Evolutionary conservation across 2,888 invertebrate genomes (phyloP).

Genomic region (Campoplex capitator): DNA sequence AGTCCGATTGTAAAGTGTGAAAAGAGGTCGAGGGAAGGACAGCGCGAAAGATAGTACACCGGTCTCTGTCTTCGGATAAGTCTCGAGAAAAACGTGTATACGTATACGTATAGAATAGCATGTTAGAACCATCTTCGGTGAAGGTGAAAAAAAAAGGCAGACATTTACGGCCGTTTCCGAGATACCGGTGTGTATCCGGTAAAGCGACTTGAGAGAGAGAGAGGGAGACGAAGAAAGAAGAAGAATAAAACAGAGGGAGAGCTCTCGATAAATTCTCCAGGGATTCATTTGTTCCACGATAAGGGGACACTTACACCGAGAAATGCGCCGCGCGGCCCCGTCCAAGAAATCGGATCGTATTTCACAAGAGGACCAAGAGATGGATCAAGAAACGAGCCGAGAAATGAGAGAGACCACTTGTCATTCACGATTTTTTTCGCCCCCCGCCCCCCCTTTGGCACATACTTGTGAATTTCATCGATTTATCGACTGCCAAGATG

Average conservation of each 20-base stretch:
- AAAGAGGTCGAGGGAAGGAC: constrained; percentile 49
- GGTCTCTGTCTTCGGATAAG: constrained; percentile 47
- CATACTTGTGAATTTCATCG: constrained; percentile 2
- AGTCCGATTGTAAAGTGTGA: constrained; percentile 38
- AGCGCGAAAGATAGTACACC: constrained; percentile 61
- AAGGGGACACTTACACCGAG: constrained; percentile 62
- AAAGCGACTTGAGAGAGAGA: constrained; percentile 30
- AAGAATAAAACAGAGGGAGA: constrained; percentile 39
- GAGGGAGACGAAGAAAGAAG: constrained; percentile 4
- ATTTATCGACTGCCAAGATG: not conserved
- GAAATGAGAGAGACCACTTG: constrained; percentile 19
- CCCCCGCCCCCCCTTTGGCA: not conserved
- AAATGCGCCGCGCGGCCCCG: constrained; percentile 42
- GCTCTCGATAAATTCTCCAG: constrained; percentile 68
- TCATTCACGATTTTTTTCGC: constrained; percentile 7
- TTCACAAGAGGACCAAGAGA: constrained; percentile 41
- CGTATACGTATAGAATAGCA: constrained; percentile 52
- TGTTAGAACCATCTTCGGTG: constrained; percentile 24
- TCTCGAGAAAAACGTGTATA: constrained; percentile 18
- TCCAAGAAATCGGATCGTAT: constrained; percentile 61
- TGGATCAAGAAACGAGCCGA: constrained; percentile 23
- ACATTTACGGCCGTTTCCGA: constrained; percentile 58
- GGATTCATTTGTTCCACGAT: constrained; percentile 67
- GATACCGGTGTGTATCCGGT: constrained; percentile 38
- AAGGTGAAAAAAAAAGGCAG: constrained; percentile 54